Percentiles rank a stretch among this genome's conserved stretches.
These are phyloP conservation scores for Xestoiulus laeticollis DNA, from an alignment of 2,888 invertebrate species.

Conservation along the genomic window DNA sequence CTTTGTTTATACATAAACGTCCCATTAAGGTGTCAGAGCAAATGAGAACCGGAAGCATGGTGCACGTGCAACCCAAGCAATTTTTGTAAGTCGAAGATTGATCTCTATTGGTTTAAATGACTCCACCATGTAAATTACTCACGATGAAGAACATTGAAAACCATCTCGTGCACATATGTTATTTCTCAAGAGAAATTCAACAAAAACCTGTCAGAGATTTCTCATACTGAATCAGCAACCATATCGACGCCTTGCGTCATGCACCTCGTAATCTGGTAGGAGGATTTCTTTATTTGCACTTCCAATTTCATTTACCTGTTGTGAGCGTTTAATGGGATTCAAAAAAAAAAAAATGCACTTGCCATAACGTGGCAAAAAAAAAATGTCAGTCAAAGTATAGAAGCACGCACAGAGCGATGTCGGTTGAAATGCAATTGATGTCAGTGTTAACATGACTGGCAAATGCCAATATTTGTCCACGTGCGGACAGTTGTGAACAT, in stretches of 20 bases:
- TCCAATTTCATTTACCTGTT: neutral
- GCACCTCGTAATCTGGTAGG: neutral
- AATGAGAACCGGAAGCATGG: too few species aligned
- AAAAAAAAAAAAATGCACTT: neutral
- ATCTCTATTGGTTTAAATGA: neutral
- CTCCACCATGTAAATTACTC: neutral
- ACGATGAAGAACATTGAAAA: too few species aligned
- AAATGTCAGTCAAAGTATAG: too few species aligned
- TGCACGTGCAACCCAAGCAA: too few species aligned
- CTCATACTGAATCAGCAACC: too few species aligned
- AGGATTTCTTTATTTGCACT: neutral
- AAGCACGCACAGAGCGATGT: too few species aligned
- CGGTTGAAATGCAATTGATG: neutral
- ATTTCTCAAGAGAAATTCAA: neutral
- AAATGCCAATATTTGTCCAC: conserved; percentile 4
- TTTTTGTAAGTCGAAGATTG: too few species aligned
- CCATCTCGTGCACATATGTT: neutral
- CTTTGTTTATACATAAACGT: neutral
- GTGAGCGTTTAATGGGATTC: neutral
- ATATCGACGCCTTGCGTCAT: neutral
- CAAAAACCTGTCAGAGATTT: neutral
- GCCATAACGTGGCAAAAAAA: neutral
- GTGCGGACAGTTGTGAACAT: neutral
- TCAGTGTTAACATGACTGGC: neutral
- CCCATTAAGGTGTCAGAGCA: neutral